phyloP scores from a whole-genome alignment of 2,888 invertebrate species.

The Apotomis turbidana region DNA sequence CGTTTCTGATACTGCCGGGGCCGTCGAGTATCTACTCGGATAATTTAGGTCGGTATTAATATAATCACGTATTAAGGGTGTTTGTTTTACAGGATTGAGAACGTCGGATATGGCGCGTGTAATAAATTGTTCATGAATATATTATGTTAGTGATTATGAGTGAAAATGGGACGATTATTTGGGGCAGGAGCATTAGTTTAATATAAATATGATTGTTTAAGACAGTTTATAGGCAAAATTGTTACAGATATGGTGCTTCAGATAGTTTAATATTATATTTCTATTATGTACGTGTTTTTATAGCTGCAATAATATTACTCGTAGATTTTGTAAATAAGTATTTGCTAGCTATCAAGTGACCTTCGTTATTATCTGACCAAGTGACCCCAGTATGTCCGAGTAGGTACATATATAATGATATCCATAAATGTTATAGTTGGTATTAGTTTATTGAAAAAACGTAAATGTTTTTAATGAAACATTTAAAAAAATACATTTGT shows the following conservation, averaged over 20 bases:
- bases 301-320: too few species aligned
- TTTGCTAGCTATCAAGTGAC: too few species aligned
- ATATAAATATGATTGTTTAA: background rate
- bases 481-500: background rate
- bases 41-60: slow-evolving; percentile 68
- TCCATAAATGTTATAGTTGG: too few species aligned
- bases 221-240: background rate
- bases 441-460: too few species aligned
- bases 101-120: slow-evolving; percentile 3
- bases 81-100: slow-evolving; percentile 17
- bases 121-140: slow-evolving; percentile 25
- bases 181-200: background rate
- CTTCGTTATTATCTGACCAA: too few species aligned
- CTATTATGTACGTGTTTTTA: too few species aligned
- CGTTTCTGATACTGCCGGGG: slow-evolving; percentile 65
- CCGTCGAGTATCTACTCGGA: slow-evolving; percentile 75
- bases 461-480: too few species aligned
- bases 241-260: too few species aligned
- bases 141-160: slow-evolving; percentile 1
- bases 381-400: too few species aligned
- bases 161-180: background rate
- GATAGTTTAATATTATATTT: too few species aligned
- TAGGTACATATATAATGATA: too few species aligned
- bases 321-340: too few species aligned
- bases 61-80: slow-evolving; percentile 22